phyloP scores from a whole-genome alignment of 2,888 invertebrate genomes.

The Cinara cedri region DNA sequence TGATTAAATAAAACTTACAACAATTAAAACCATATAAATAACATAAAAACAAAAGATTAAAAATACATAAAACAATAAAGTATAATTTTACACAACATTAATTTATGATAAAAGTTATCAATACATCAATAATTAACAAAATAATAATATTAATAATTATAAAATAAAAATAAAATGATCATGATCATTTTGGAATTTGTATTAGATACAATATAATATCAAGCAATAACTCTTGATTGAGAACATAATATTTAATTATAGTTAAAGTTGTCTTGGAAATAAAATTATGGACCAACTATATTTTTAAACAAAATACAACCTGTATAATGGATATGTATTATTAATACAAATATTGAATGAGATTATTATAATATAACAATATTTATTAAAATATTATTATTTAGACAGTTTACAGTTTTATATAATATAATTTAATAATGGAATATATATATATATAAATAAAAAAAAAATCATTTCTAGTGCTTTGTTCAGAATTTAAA shows the following conservation, averaged over 20 bases:
- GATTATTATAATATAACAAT: neutral
- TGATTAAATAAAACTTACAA: neutral
- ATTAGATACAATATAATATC: neutral
- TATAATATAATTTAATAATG: neutral
- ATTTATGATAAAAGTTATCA: neutral
- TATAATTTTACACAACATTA: neutral
- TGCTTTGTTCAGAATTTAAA: neutral
- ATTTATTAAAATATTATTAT: conserved; percentile 2
- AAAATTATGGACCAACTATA: neutral
- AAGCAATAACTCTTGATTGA: neutral
- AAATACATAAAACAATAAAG: conserved; percentile 23
- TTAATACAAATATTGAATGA: too few relatives aligned
- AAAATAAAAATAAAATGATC: neutral
- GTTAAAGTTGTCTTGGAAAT: neutral
- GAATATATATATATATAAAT: neutral
- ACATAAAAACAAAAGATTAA: neutral
- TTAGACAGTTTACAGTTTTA: neutral
- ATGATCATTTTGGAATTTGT: neutral
- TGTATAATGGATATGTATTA: neutral
- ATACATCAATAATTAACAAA: neutral
- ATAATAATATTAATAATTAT: conserved; percentile 3
- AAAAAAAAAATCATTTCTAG: too few relatives aligned
- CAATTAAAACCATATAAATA: neutral
- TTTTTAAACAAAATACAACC: neutral
- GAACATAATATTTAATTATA: neutral